Conservation (phyloP, 2,888 invertebrate species). For the Liodrosophila aerea region DNA sequence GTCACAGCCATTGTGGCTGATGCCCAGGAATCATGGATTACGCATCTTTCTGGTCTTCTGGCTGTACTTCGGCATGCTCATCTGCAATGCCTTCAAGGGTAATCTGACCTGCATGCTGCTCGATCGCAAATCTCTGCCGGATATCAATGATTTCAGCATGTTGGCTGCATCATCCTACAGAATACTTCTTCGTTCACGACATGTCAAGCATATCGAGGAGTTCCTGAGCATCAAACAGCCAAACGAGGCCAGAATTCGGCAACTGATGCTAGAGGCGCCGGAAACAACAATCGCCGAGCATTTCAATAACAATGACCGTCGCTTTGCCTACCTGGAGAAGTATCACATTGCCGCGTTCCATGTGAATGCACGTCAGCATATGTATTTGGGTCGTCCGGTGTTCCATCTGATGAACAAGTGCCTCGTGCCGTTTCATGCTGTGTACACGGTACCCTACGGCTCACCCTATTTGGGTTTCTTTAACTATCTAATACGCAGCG, state of each 20-base stretch:
- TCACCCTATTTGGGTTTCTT: constrained; percentile 84
- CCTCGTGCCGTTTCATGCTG: constrained; percentile 84
- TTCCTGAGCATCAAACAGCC: constrained; percentile 79
- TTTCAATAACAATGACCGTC: constrained; percentile 82
- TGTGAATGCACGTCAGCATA: constrained; percentile 67
- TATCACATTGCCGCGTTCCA: constrained; percentile 81
- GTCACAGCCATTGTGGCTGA: constrained; percentile 58
- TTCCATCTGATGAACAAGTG: constrained; percentile 84
- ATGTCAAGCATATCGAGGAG: constrained; percentile 81
- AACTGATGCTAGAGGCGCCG: constrained; percentile 81
- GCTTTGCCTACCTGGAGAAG: constrained; percentile 84
- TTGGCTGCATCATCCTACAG: constrained; percentile 76
- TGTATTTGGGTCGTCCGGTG: constrained; percentile 82
- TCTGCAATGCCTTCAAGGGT: constrained; percentile 79
- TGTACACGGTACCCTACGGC: constrained; percentile 85
- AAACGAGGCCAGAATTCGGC: constrained; percentile 68
- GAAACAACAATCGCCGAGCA: constrained; percentile 82
- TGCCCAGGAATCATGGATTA: constrained; percentile 46
- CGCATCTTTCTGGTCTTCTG: constrained; percentile 78
- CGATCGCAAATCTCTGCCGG: constrained; percentile 71
- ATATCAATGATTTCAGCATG: constrained; percentile 74
- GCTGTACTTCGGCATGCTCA: constrained; percentile 79
- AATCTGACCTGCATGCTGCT: constrained; percentile 81
- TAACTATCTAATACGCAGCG: constrained; percentile 82
- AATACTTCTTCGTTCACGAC: constrained; percentile 80